phyloP scores from a whole-genome alignment of 2,113 vertebrate species.

The Toxostoma redivivum region DNA sequence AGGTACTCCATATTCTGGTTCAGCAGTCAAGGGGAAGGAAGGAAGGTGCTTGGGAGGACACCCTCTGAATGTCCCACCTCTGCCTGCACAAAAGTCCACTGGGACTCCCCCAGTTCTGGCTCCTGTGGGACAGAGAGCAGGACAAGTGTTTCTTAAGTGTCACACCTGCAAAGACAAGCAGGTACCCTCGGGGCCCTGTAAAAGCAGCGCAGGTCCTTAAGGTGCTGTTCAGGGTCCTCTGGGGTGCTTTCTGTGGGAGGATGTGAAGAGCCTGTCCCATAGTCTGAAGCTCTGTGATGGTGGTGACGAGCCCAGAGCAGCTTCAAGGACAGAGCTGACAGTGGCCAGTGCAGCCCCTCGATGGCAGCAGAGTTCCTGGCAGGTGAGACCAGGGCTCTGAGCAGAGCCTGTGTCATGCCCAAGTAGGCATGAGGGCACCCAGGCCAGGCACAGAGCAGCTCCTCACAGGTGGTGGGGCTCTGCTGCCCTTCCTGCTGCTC shows the following conservation, averaged over 20 bases:
- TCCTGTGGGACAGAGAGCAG: fast-evolving
- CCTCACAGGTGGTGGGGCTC: not conserved
- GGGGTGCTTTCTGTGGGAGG: not conserved
- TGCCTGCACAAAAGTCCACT: not conserved
- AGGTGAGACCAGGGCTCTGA: not conserved
- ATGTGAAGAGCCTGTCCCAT: not conserved
- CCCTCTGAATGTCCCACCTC: not conserved
- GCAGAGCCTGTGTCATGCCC: not conserved
- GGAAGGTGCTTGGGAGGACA: not conserved
- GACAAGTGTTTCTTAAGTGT: not conserved
- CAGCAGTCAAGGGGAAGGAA: not conserved
- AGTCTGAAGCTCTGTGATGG: not conserved
- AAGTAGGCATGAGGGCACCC: not conserved
- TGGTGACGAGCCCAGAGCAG: not conserved
- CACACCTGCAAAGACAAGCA: not conserved
- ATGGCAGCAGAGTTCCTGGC: not conserved
- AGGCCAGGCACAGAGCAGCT: not conserved
- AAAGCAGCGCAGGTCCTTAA: not conserved
- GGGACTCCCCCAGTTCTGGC: not conserved
- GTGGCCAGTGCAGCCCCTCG: not conserved
- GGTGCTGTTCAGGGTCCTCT: not conserved
- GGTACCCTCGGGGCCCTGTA: not conserved
- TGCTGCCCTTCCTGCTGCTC: not conserved
- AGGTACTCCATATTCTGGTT: not conserved
- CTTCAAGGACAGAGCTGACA: not conserved